Evolutionary conservation across 2,113 vertebrate species (phyloP).

Genomic region (Smithornis capensis): DNA sequence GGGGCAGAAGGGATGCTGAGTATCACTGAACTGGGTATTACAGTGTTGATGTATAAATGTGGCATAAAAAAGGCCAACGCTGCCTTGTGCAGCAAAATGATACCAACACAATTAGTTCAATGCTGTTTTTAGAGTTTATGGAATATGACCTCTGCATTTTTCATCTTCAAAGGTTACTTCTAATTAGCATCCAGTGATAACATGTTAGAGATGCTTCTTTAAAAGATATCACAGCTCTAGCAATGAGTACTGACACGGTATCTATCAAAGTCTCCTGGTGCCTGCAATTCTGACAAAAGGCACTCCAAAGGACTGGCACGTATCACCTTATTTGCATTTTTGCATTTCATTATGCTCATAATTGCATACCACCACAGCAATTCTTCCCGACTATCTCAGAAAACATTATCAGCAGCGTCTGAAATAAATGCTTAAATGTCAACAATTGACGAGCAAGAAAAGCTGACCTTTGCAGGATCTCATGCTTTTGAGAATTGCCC

Average conservation of each 20-base stretch:
- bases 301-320: slow-evolving; percentile 79
- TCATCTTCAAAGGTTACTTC: slow-evolving; percentile 70
- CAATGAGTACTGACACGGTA: slow-evolving; percentile 81
- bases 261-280: slow-evolving; percentile 86
- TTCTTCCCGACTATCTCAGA: slow-evolving; percentile 86
- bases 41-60: neutral
- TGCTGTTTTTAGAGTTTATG: slow-evolving; percentile 68
- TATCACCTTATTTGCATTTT: slow-evolving; percentile 95
- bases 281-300: slow-evolving; percentile 88
- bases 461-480: slow-evolving; percentile 90
- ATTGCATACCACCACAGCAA: slow-evolving; percentile 90
- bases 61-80: slow-evolving; percentile 26
- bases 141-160: slow-evolving; percentile 70
- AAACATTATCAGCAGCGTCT: slow-evolving; percentile 90
- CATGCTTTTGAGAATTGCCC: slow-evolving; percentile 71
- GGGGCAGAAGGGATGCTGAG: neutral
- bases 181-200: slow-evolving; percentile 78
- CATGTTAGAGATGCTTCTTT: slow-evolving; percentile 63
- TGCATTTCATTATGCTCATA: slow-evolving; percentile 96
- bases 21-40: neutral
- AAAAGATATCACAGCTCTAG: slow-evolving; percentile 81
- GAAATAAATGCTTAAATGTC: slow-evolving; percentile 97
- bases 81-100: slow-evolving; percentile 42
- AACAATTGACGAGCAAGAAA: slow-evolving; percentile 91
- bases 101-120: slow-evolving; percentile 69